These are phyloP conservation scores for Cololabis saira DNA, from an alignment of 2,113 vertebrate genomes.

Conservation along the genomic window DNA sequence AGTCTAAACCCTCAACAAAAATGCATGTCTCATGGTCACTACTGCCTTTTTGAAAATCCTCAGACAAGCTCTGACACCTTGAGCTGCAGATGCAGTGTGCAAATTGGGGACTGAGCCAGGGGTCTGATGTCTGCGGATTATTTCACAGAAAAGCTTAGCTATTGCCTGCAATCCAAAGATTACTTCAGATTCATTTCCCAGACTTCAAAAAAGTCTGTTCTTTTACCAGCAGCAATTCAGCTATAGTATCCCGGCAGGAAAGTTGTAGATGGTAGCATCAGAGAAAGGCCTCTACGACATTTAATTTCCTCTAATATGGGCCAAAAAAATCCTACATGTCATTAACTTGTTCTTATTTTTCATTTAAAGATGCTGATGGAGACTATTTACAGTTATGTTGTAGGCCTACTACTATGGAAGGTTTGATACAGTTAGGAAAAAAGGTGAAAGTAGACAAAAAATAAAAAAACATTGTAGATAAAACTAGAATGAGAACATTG, in stretches of 20 bases:
- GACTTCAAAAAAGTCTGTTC: constrained; percentile 5
- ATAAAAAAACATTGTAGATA: no score
- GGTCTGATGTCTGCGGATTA: constrained; percentile 40
- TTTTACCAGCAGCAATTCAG: constrained; percentile 20
- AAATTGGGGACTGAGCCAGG: constrained; percentile 41
- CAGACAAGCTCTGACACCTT: constrained; percentile 30
- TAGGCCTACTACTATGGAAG: background rate
- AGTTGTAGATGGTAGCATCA: background rate
- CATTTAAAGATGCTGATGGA: constrained; percentile 13
- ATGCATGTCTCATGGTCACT: constrained; percentile 10
- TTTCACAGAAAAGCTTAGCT: constrained; percentile 44
- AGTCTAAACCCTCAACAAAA: background rate
- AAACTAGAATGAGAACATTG: no score
- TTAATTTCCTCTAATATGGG: constrained; percentile 2
- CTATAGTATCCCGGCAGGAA: constrained; percentile 10
- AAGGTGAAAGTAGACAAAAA: background rate
- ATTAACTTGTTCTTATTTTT: background rate
- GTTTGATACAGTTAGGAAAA: constrained; percentile 20
- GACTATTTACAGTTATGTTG: constrained; percentile 11
- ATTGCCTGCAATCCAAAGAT: constrained; percentile 55
- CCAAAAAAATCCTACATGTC: background rate
- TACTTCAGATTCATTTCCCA: constrained; percentile 51
- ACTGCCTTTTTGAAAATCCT: constrained; percentile 24
- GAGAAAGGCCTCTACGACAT: constrained; percentile 29
- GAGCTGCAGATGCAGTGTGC: constrained; percentile 21